Evolutionary conservation across 2,888 invertebrate genomes (phyloP), one percentile per base, ranked within the genome.

Genomic region (Caenorhabditis imperialis): DNA sequence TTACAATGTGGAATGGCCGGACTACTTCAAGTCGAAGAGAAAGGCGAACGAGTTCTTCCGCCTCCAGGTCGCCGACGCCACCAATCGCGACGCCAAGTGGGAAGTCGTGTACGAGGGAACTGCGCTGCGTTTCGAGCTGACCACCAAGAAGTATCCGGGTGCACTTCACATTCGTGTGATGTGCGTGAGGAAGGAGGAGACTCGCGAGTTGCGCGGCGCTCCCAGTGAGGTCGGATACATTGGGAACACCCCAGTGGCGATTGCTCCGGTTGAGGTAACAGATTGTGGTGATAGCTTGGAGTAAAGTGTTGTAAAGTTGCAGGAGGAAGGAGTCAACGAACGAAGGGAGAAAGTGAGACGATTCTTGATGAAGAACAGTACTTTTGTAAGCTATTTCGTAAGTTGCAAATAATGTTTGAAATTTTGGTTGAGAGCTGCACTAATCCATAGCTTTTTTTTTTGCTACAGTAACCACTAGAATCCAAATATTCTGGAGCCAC

Each of bases 71-170:
- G 60, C 30, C 1, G 73, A 69, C 42, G 50, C 63, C 16, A 55
- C 58, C 27, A 27, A 63, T 20, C 50, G 42, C 20, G 33, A 50
- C 48, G 63, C 65, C 27, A 76, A 72, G 18, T 84, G 82, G 81
- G 76, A 62, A 33, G 74, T 74, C 44, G 83, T 90, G 5, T 91
- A 91, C 83, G 88, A 88, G 74, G 91, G 91, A n/a, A 78, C 87
- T 14, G 87, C 88, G 47, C 88, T 89, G 14, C 84, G 82, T n/a
- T 89, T 88, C 89, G 92, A 88, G 90, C 91, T 89, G 63, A 85
- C 88, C 33, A 92, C 92, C 88, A 91, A 94, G 88, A 92, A 51
- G 1, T 78, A 75, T 42, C 53, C 61, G 0, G 58, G 60, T 6
- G 71, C 78, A 2, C 25, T 80, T 12, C 78, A 78, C 22, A 33